Conservation (phyloP, 1,140 invertebrate species). For the Bombus pyrosoma region DNA sequence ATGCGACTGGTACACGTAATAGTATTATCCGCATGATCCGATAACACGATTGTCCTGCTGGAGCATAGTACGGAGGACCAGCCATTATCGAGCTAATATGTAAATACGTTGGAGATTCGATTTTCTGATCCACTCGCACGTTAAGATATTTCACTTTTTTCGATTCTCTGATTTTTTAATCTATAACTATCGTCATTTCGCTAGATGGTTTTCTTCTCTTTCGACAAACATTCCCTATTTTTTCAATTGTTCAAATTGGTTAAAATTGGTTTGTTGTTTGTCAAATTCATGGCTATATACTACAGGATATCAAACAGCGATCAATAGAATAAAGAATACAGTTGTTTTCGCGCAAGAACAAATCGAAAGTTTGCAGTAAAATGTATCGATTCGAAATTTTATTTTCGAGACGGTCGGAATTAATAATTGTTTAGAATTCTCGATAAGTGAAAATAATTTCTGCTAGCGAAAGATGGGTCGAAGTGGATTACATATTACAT, state of each 20-base stretch:
- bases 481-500: too few species aligned
- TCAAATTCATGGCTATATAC: neutral
- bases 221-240: neutral
- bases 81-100: conserved; percentile 21
- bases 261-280: neutral
- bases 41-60: conserved; percentile 31
- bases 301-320: too few species aligned
- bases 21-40: conserved; percentile 41
- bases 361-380: too few species aligned
- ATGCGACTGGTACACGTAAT: conserved; percentile 15
- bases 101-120: conserved; percentile 11
- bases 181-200: too few species aligned
- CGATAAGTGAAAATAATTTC: too few species aligned
- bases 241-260: neutral
- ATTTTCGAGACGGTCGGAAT: too few species aligned
- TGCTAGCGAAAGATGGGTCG: too few species aligned
- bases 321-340: too few species aligned
- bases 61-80: neutral
- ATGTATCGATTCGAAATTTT: too few species aligned
- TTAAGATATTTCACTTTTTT: neutral
- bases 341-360: too few species aligned
- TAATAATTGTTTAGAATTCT: too few species aligned
- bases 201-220: neutral
- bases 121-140: neutral
- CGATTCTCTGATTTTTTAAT: neutral